phyloP scores from a whole-genome alignment of 2,113 vertebrate genomes.

The Prunella himalayana region DNA sequence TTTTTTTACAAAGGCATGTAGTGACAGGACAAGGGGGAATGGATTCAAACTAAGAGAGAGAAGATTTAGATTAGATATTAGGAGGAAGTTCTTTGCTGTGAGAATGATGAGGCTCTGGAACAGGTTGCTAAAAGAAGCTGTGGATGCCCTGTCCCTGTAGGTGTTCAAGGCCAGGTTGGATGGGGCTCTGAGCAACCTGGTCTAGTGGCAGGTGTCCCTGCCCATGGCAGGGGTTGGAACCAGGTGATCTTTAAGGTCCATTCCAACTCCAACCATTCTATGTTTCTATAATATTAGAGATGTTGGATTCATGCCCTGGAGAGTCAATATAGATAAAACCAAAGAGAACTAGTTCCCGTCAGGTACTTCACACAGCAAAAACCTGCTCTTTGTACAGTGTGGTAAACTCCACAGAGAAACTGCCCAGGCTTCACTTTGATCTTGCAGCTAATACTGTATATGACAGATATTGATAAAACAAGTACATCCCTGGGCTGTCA shows the following conservation, averaged over 20 bases:
- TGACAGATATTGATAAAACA: not conserved
- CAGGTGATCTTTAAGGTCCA: not conserved
- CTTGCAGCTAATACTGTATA: not conserved
- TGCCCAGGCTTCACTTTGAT: not conserved
- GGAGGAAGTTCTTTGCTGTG: not conserved
- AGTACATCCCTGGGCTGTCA: not conserved
- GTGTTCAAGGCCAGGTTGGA: not conserved
- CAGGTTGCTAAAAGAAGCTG: not conserved
- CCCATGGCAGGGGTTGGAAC: not conserved
- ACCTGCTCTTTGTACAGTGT: not conserved
- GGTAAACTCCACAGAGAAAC: not conserved
- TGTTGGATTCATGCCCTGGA: not conserved
- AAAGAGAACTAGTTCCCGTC: not conserved
- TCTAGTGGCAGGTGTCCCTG: not conserved
- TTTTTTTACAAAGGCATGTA: too few relatives aligned
- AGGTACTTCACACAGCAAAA: accelerated
- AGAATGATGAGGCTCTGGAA: too few relatives aligned
- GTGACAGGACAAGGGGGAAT: not conserved
- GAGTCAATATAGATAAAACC: not conserved
- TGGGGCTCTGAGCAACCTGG: not conserved
- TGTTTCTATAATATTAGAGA: not conserved
- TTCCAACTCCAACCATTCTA: not conserved
- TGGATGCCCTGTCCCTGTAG: not conserved
- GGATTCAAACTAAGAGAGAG: not conserved
- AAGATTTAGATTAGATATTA: not conserved